phyloP scores from a whole-genome alignment of 2,888 invertebrate species.

The Erebia ligea region DNA sequence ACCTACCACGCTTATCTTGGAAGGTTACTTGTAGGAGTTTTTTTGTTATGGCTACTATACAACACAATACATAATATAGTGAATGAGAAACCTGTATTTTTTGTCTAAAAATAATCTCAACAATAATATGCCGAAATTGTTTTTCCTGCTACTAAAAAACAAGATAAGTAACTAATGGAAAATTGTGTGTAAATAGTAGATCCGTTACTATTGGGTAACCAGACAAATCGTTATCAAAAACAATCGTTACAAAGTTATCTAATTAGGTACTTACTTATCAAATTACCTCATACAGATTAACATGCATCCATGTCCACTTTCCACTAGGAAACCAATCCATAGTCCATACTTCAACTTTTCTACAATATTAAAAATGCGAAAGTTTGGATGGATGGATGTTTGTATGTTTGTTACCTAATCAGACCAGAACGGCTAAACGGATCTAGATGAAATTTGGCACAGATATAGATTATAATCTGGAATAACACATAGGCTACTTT shows the following conservation, averaged over 20 bases:
- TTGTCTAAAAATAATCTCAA: too few relatives aligned
- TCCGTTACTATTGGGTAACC: not conserved
- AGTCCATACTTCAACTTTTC: not conserved
- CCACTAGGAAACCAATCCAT: not conserved
- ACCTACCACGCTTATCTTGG: too few relatives aligned
- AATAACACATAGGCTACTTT: too few relatives aligned
- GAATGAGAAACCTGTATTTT: not conserved
- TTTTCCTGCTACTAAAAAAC: not conserved
- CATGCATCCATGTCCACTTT: not conserved
- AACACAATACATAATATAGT: not conserved
- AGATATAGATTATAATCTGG: too few relatives aligned
- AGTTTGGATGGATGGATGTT: too few relatives aligned
- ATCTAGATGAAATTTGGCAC: too few relatives aligned
- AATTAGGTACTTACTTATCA: constrained; percentile 8
- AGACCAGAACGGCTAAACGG: too few relatives aligned
- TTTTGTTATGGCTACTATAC: too few relatives aligned
- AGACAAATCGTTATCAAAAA: constrained; percentile 5
- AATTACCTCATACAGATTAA: constrained; percentile 1
- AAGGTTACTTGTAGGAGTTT: too few relatives aligned
- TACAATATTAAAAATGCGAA: not conserved
- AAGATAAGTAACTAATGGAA: not conserved
- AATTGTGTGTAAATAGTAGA: not conserved
- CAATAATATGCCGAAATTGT: not conserved
- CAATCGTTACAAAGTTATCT: not conserved
- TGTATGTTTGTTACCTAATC: too few relatives aligned